Conservation (phyloP, 2,113 vertebrate species). For the Siphamia tubifer region DNA sequence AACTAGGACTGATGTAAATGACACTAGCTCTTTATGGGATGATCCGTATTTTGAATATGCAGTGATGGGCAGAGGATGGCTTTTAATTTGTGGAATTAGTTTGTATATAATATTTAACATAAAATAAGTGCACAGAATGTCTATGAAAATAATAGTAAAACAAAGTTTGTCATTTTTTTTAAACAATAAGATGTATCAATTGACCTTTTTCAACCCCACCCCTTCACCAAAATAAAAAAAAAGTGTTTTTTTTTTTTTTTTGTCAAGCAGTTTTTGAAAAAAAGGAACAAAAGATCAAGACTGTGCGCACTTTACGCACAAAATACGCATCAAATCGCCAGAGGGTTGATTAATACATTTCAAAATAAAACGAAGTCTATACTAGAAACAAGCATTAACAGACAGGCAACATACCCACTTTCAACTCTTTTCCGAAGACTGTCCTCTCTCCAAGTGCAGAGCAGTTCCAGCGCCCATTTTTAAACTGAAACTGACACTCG, state of each 20-base stretch:
- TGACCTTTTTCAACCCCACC: too few species aligned
- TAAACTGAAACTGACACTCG: constrained; percentile 99
- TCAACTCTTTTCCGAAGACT: constrained; percentile 98
- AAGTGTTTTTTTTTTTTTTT: too few species aligned
- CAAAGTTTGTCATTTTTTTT: too few species aligned
- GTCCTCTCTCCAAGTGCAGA: constrained; percentile 96
- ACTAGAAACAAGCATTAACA: constrained; percentile 63
- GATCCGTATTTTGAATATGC: background rate
- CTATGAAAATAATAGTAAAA: too few species aligned
- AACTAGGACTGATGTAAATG: constrained; percentile 57
- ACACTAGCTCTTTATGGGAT: constrained; percentile 45
- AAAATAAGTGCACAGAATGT: background rate
- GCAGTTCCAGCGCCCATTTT: constrained; percentile 97
- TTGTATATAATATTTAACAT: too few species aligned
- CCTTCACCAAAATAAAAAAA: too few species aligned
- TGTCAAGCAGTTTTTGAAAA: background rate
- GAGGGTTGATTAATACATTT: background rate
- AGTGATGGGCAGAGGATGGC: background rate
- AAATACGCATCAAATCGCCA: background rate
- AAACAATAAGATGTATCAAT: too few species aligned
- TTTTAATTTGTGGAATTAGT: background rate
- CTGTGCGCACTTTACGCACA: constrained; percentile 25
- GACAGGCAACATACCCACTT: constrained; percentile 95
- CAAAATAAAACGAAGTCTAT: background rate
- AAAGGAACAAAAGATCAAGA: background rate